Conservation (phyloP, 2,888 invertebrate genomes). For the Caenorhabditis imperialis region DNA sequence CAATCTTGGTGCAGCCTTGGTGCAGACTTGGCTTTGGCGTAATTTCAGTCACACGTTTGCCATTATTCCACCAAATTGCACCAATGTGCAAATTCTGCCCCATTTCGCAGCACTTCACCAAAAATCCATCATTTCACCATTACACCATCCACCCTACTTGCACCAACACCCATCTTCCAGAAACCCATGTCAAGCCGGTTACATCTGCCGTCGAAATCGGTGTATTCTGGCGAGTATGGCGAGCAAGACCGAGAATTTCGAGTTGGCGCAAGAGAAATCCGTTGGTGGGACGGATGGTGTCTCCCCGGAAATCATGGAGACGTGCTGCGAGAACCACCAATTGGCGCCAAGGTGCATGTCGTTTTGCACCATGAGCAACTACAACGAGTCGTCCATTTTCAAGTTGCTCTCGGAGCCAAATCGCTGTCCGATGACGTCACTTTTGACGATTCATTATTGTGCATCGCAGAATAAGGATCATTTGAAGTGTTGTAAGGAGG, state of each 20-base stretch:
- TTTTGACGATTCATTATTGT: slow-evolving; percentile 19
- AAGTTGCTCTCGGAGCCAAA: slow-evolving; percentile 20
- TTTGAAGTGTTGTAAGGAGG: slow-evolving; percentile 16
- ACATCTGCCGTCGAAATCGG: slow-evolving; percentile 29
- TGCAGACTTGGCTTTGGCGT: too few species aligned
- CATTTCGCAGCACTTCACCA: too few species aligned
- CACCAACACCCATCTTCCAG: slow-evolving; percentile 8
- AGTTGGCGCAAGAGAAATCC: not conserved
- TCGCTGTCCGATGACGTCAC: slow-evolving; percentile 12
- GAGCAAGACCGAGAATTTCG: slow-evolving; percentile 1
- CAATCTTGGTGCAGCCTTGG: too few species aligned
- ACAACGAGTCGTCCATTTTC: slow-evolving; percentile 27
- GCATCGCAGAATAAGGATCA: slow-evolving; percentile 19
- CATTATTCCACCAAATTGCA: too few species aligned
- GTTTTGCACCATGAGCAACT: slow-evolving; percentile 19
- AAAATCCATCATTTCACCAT: not conserved
- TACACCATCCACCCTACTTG: not conserved
- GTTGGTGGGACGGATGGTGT: not conserved
- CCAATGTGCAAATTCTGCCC: too few species aligned
- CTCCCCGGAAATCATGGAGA: slow-evolving; percentile 6
- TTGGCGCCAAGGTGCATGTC: slow-evolving; percentile 19
- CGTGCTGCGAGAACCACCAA: slow-evolving; percentile 9
- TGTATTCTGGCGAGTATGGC: slow-evolving; percentile 21
- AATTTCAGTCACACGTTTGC: too few species aligned
- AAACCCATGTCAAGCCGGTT: slow-evolving; percentile 29